Percentiles rank a stretch among this genome's conserved stretches.
Evolutionary conservation across 2,797 vertebrate genomes (phyloP).

Genomic region (Poecilia wingei): DNA sequence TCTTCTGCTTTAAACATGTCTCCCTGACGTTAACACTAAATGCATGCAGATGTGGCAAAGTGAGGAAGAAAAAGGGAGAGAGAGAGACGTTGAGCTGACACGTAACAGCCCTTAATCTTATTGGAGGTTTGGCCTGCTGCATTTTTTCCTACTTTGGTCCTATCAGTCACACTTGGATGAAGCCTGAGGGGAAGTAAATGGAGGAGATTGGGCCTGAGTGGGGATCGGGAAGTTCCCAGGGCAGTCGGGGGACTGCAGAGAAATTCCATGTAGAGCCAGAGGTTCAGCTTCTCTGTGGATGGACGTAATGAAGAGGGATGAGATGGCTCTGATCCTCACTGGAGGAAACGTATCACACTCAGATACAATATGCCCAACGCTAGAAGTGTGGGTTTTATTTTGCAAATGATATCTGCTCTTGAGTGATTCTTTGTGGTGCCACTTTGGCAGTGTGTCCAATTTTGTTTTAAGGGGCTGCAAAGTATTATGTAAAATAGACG

Average conservation of each 20-base stretch:
- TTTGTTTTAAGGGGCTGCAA: too few species aligned
- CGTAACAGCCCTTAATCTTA: constrained; percentile 70
- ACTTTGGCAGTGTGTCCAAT: constrained; percentile 66
- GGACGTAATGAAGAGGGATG: constrained; percentile 71
- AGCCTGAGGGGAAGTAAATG: constrained; percentile 65
- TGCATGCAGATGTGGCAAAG: constrained; percentile 39
- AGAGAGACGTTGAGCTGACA: constrained; percentile 45
- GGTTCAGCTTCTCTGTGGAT: constrained; percentile 55
- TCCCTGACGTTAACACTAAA: constrained; percentile 49
- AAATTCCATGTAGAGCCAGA: constrained; percentile 61
- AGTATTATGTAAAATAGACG: too few species aligned
- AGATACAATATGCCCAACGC: constrained; percentile 43
- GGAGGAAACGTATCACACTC: constrained; percentile 37
- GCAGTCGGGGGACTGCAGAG: constrained; percentile 53
- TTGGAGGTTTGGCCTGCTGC: constrained; percentile 67
- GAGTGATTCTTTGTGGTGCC: constrained; percentile 55
- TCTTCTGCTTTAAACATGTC: constrained; percentile 30
- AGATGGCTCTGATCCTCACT: constrained; percentile 66
- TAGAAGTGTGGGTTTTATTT: constrained; percentile 55
- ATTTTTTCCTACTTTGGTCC: constrained; percentile 61
- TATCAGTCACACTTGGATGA: constrained; percentile 73
- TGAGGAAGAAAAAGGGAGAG: constrained; percentile 33
- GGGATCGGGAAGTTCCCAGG: constrained; percentile 61
- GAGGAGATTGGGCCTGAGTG: constrained; percentile 43
- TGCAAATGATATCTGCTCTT: constrained; percentile 40